A percentile compares a stretch with the other conserved stretches of the same genome.
Evolutionary conservation across 1,140 invertebrate species (phyloP).

Genomic region (Halictus rubicundus): DNA sequence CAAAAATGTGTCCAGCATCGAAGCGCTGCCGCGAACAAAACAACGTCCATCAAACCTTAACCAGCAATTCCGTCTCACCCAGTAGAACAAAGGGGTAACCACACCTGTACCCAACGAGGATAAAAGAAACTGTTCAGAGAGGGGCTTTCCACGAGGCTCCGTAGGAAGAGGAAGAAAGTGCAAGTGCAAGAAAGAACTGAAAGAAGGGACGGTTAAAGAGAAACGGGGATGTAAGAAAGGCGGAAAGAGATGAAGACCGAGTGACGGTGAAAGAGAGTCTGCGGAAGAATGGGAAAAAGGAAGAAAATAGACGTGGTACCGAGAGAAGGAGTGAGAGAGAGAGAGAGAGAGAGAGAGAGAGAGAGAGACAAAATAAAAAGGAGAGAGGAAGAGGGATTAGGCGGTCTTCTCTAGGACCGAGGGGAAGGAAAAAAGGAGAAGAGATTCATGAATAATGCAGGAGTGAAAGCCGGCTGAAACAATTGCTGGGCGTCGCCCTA

Average conservation of each 20-base stretch:
- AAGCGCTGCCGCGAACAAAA: no score
- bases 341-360: neutral
- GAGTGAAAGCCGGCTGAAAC: conserved; percentile 67
- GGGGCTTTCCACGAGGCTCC: no score
- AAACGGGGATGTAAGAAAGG: no score
- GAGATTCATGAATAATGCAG: conserved; percentile 68
- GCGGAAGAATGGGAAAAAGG: no score
- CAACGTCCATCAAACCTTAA: no score
- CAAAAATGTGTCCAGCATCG: no score
- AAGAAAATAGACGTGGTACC: neutral
- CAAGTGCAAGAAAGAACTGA: neutral
- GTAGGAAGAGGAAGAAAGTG: neutral
- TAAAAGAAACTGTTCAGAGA: neutral
- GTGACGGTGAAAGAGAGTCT: neutral
- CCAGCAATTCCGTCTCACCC: neutral
- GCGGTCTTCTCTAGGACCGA: conserved; percentile 42
- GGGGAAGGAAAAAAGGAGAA: conserved; percentile 36
- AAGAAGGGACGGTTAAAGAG: no score
- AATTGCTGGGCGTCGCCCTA: conserved; percentile 66
- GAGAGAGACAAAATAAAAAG: neutral
- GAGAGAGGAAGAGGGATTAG: conserved; percentile 14
- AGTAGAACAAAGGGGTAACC: conserved; percentile 19
- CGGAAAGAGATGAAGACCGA: neutral
- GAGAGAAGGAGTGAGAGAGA: neutral
- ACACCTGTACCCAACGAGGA: neutral